phyloP scores from a whole-genome alignment of 1,140 invertebrate species.

The Procambarus virginalis region DNA sequence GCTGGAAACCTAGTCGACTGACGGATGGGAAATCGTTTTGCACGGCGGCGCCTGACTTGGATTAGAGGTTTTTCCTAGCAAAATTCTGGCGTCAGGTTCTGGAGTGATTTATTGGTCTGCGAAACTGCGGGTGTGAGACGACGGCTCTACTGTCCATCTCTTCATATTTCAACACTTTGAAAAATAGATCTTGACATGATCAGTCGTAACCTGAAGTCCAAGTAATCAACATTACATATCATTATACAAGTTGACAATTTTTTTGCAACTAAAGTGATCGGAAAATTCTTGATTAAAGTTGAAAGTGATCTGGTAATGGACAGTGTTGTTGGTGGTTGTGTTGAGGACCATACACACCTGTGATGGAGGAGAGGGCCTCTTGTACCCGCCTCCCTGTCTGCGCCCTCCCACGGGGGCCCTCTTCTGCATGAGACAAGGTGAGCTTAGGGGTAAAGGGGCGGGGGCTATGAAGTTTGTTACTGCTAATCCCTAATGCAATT shows the following conservation, averaged over 20 bases:
- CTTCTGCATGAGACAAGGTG: constrained; percentile 39
- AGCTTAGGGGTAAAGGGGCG: background rate
- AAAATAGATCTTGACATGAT: background rate
- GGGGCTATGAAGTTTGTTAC: background rate
- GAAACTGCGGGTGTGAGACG: background rate
- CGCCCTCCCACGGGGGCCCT: constrained; percentile 20
- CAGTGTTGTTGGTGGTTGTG: background rate
- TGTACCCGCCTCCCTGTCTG: background rate
- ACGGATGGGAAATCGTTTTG: constrained; percentile 16
- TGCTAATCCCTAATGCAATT: background rate
- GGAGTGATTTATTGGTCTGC: background rate
- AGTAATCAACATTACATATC: background rate
- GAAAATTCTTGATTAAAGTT: background rate
- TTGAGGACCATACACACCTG: background rate
- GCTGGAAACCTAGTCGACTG: constrained; percentile 18
- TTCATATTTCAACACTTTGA: background rate
- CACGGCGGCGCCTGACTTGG: constrained; percentile 4
- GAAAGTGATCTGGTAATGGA: background rate
- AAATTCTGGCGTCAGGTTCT: background rate
- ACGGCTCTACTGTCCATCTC: background rate
- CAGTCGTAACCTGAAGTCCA: background rate
- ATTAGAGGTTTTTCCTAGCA: background rate
- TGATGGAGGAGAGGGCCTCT: background rate
- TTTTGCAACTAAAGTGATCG: background rate
- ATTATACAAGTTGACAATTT: background rate